Evolutionary conservation across 2,797 vertebrate species (phyloP).

Genomic region (Trachops cirrhosus): DNA sequence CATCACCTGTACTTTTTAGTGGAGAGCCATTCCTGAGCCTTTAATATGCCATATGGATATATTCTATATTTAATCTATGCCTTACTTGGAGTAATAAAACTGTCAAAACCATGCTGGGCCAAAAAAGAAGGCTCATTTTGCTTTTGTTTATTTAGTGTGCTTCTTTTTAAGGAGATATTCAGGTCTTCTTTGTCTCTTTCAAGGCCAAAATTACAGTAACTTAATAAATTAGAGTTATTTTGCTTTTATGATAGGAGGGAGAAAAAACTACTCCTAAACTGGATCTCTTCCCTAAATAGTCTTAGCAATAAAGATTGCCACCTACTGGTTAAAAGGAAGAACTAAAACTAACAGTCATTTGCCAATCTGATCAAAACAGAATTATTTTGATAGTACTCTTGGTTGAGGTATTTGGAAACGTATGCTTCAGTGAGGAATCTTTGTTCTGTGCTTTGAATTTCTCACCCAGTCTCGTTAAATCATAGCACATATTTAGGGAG

Average conservation of each 20-base stretch:
- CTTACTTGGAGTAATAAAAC: not conserved
- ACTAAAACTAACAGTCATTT: not conserved
- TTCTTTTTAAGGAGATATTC: conserved; percentile 10
- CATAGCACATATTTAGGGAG: not conserved
- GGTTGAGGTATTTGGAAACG: conserved; percentile 7
- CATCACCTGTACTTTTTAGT: not conserved
- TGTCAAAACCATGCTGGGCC: not conserved
- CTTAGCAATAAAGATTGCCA: conserved; percentile 61
- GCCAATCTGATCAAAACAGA: not conserved
- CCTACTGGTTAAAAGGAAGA: conserved; percentile 60
- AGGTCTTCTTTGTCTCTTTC: not conserved
- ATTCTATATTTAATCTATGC: not conserved
- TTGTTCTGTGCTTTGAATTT: not conserved
- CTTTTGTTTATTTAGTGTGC: not conserved
- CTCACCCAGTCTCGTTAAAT: not conserved
- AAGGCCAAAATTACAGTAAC: not conserved
- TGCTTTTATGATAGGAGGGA: not conserved
- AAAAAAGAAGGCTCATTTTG: not conserved
- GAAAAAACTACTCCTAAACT: not conserved
- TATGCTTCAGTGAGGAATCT: not conserved
- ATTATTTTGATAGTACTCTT: not conserved
- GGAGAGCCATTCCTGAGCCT: not conserved
- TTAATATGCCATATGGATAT: not conserved
- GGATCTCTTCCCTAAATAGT: not conserved
- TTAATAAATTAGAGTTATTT: conserved; percentile 22